Evolutionary conservation across 2,797 vertebrate species (phyloP).

Genomic region (Neosalanx taihuensis): DNA sequence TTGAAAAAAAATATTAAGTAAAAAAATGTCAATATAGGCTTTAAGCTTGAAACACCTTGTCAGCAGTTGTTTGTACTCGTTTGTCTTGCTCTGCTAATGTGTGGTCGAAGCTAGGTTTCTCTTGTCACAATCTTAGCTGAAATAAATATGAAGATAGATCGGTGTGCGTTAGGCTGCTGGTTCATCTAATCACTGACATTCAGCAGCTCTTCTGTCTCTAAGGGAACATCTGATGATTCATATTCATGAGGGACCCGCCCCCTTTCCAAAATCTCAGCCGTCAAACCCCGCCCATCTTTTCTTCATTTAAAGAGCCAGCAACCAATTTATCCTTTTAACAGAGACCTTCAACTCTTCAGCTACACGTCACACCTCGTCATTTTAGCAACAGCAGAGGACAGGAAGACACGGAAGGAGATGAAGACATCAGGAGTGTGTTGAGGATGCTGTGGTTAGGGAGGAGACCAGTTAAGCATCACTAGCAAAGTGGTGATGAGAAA

Average conservation of each 20-base stretch:
- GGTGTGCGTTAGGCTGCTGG: conserved; percentile 2
- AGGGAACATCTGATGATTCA: conserved; percentile 30
- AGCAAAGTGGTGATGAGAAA: background rate
- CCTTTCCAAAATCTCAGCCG: background rate
- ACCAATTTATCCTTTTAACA: background rate
- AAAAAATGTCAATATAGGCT: background rate
- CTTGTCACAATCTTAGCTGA: background rate
- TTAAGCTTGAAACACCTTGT: background rate
- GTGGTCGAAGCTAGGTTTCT: background rate
- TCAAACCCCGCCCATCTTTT: conserved; percentile 16
- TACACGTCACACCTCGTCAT: background rate
- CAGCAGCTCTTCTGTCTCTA: conserved; percentile 31
- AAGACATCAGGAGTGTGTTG: background rate
- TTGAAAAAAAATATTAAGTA: background rate
- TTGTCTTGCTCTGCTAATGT: conserved; percentile 3
- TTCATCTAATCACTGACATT: conserved; percentile 34
- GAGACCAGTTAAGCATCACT: too few species aligned
- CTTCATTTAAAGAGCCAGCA: conserved; percentile 29
- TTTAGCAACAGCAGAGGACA: too few species aligned
- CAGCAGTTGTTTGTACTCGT: conserved; percentile 5
- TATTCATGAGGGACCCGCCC: conserved; percentile 31
- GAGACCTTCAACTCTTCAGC: background rate
- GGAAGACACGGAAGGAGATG: background rate
- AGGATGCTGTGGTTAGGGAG: background rate
- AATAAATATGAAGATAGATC: conserved; percentile 3